phyloP scores from a whole-genome alignment of 2,797 vertebrate species.

The Sebastes itinus region DNA sequence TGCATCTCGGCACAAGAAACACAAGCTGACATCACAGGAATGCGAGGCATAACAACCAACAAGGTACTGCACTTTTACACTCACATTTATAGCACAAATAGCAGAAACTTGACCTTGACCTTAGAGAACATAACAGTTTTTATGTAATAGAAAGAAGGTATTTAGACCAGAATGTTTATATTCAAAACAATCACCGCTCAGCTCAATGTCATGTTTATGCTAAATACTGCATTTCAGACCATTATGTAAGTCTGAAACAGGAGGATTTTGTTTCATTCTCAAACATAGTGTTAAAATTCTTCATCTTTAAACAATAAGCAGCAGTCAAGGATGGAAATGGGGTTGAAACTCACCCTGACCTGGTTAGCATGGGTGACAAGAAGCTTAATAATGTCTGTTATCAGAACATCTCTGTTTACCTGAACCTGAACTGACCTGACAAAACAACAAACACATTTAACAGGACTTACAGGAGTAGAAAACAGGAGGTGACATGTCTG shows the following conservation, averaged over 20 bases:
- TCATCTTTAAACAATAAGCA: conserved; percentile 16
- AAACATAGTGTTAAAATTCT: not conserved
- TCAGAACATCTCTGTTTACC: conserved; percentile 19
- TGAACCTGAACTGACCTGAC: conserved; percentile 5
- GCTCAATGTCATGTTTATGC: conserved; percentile 18
- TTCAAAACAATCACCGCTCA: conserved; percentile 43
- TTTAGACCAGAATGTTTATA: conserved; percentile 34
- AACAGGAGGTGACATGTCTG: not conserved
- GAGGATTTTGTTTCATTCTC: conserved; percentile 13
- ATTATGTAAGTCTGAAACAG: conserved; percentile 15
- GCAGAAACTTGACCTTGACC: conserved; percentile 9
- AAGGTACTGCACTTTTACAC: conserved; percentile 48
- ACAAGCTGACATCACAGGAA: conserved; percentile 39
- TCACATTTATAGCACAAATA: not conserved
- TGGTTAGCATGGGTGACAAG: not conserved
- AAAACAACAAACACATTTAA: not conserved
- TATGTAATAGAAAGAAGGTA: not conserved
- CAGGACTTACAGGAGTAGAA: not conserved
- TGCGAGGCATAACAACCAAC: conserved; percentile 37
- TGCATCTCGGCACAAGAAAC: conserved; percentile 31
- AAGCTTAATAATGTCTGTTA: conserved; percentile 10
- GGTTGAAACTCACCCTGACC: conserved; percentile 3
- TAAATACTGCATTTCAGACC: conserved; percentile 12
- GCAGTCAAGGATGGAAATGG: not conserved
- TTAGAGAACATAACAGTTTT: not conserved